Evolutionary conservation across 2,113 vertebrate species (phyloP).

Genomic region (Solenodon paradoxus): DNA sequence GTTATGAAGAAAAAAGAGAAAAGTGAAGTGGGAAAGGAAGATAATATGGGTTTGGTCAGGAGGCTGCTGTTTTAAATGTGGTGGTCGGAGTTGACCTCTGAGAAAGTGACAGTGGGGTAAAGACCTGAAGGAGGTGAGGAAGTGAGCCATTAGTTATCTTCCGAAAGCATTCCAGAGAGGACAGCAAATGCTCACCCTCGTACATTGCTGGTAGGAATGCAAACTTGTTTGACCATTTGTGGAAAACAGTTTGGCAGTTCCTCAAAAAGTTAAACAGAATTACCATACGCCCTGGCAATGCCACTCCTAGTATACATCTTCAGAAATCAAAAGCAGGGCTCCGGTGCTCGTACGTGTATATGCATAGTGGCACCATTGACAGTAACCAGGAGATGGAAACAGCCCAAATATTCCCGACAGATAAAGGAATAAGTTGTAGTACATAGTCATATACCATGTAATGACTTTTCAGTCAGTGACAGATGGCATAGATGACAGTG

Average conservation of each 20-base stretch:
- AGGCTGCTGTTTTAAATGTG: conserved; percentile 9
- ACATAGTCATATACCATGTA: too few species aligned
- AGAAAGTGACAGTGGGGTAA: neutral
- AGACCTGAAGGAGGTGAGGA: too few species aligned
- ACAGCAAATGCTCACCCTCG: neutral
- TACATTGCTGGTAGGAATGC: too few species aligned
- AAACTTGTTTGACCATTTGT: too few species aligned
- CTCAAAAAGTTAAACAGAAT: conserved; percentile 7
- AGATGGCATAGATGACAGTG: too few species aligned
- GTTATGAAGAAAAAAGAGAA: too few species aligned
- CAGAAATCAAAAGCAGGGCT: neutral
- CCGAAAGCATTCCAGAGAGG: neutral
- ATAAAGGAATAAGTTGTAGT: neutral
- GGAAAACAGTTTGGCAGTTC: too few species aligned
- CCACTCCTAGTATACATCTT: neutral
- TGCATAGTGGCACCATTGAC: neutral
- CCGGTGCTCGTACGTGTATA: neutral
- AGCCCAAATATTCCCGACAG: neutral
- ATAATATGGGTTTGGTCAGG: neutral
- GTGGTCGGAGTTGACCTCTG: neutral
- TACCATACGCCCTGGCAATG: neutral
- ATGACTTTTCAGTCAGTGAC: too few species aligned
- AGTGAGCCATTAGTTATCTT: neutral
- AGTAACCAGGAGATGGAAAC: too few species aligned
- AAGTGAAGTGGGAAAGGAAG: neutral